Conservation (phyloP, 2,797 vertebrate genomes). For the Xiphorhynchus erythropygius region DNA sequence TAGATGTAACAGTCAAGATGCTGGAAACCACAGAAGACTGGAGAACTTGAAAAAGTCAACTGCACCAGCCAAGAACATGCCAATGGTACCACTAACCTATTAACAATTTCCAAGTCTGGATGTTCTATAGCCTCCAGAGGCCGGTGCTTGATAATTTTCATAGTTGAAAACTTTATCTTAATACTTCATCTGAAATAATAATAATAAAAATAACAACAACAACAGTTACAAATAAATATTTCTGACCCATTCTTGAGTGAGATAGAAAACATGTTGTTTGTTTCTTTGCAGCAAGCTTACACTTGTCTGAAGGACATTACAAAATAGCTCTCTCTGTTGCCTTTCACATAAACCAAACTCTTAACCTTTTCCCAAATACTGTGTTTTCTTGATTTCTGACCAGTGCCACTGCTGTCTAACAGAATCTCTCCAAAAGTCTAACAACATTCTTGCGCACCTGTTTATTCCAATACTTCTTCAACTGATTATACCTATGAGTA, state of each 20-base stretch:
- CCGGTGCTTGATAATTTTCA: not conserved
- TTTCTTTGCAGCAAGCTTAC: not conserved
- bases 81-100: not conserved
- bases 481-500: not conserved
- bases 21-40: not conserved
- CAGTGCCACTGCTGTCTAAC: not conserved
- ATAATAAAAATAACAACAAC: not conserved
- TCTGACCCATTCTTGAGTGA: not conserved
- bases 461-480: not conserved
- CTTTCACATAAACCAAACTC: not conserved
- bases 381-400: not conserved
- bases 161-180: not conserved
- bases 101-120: not conserved
- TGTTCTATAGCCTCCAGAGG: not conserved
- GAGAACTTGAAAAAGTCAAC: not conserved
- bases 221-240: not conserved
- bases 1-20: not conserved
- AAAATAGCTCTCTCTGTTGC: not conserved
- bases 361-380: not conserved
- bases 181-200: not conserved
- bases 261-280: not conserved
- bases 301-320: not conserved
- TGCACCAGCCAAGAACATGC: not conserved
- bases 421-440: not conserved
- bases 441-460: not conserved